A percentile compares a stretch with the other conserved stretches of the same genome.
Evolutionary conservation across 2,797 vertebrate genomes (phyloP).

Genomic region (Naso thynnoides): DNA sequence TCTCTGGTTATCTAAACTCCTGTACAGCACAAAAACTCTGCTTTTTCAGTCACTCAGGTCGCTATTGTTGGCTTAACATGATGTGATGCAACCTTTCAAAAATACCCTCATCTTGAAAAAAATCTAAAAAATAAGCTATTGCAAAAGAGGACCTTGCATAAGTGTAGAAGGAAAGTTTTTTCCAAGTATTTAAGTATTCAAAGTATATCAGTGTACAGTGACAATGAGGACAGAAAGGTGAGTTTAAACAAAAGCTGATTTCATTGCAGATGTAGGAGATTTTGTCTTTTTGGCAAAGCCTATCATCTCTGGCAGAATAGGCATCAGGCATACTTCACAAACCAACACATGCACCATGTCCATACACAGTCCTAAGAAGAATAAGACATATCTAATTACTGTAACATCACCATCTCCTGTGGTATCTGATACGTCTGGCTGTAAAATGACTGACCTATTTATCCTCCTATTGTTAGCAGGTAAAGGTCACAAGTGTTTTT

Average conservation of each 20-base stretch:
- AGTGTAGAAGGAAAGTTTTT: constrained; percentile 8
- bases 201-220: constrained; percentile 1
- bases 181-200: not conserved
- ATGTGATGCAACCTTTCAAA: constrained; percentile 17
- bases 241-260: constrained; percentile 1
- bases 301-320: constrained; percentile 1
- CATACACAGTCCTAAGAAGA: constrained; percentile 33
- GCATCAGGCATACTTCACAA: constrained; percentile 11
- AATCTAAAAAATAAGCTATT: not conserved
- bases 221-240: not conserved
- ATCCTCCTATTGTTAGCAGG: constrained; percentile 58
- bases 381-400: constrained; percentile 72
- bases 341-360: constrained; percentile 22
- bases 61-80: not conserved
- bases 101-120: constrained; percentile 15
- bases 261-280: constrained; percentile 1
- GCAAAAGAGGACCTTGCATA: not conserved
- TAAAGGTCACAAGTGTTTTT: constrained; percentile 54
- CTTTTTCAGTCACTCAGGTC: constrained; percentile 1
- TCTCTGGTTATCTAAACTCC: constrained; percentile 8
- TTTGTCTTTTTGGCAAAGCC: constrained; percentile 7
- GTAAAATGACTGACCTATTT: constrained; percentile 70
- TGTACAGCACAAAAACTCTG: not conserved
- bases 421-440: constrained; percentile 66
- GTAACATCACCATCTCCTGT: constrained; percentile 42